Conservation (phyloP, 2,888 invertebrate genomes). For the Phaedon cochleariae region DNA sequence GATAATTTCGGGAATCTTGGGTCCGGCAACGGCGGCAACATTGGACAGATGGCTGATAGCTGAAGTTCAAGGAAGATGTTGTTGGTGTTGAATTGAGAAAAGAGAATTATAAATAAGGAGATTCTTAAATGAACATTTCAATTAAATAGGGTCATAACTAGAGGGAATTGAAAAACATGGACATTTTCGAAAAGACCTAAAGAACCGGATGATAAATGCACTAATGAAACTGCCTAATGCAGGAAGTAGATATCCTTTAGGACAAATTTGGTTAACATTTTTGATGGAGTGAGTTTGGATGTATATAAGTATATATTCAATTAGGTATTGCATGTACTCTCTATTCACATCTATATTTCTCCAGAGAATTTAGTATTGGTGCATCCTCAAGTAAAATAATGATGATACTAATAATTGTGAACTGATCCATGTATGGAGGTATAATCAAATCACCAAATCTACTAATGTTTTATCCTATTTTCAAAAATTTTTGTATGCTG, state of each 20-base stretch:
- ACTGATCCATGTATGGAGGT: no score
- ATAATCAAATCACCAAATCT: no score
- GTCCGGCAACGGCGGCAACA: no score
- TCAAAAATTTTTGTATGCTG: not conserved
- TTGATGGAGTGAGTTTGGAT: not conserved
- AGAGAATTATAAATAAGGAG: not conserved
- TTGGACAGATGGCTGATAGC: not conserved
- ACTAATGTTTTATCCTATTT: no score
- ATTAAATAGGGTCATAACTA: not conserved
- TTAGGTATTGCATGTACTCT: not conserved
- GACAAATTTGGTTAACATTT: not conserved
- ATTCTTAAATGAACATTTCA: not conserved
- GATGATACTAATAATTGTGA: no score
- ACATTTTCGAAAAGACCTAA: not conserved
- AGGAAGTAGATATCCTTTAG: not conserved
- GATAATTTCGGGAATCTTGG: no score
- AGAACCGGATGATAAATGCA: not conserved
- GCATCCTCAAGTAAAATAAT: no score
- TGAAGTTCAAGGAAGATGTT: not conserved
- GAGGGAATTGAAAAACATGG: not conserved
- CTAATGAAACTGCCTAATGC: not conserved
- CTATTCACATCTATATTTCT: not conserved
- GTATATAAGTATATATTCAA: not conserved
- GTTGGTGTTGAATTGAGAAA: not conserved
- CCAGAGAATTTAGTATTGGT: not conserved